Evolutionary conservation across 2,888 invertebrate species (phyloP).

Genomic region (Bhutanitis thaidina): DNA sequence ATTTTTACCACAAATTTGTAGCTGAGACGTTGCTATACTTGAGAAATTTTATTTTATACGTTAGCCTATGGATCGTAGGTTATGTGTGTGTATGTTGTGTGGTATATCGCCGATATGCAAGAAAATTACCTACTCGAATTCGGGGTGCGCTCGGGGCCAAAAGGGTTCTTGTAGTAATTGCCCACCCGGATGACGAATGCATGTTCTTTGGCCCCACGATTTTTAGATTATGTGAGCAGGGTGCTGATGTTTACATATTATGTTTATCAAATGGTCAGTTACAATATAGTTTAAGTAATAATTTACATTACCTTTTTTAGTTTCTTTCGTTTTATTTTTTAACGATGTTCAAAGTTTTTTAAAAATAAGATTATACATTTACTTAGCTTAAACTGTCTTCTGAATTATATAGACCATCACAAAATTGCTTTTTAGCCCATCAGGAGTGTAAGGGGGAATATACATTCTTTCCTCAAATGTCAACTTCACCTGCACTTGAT

Average conservation of each 20-base stretch:
- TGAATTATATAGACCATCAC: too few relatives aligned
- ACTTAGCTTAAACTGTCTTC: too few relatives aligned
- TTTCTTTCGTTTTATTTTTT: too few relatives aligned
- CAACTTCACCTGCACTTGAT: too few relatives aligned
- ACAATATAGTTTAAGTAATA: not conserved
- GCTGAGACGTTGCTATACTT: slow-evolving; percentile 60
- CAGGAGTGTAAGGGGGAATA: too few relatives aligned
- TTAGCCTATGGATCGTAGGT: slow-evolving; percentile 77
- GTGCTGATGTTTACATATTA: slow-evolving; percentile 87
- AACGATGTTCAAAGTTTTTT: not conserved
- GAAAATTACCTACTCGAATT: slow-evolving; percentile 68
- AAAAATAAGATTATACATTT: too few relatives aligned
- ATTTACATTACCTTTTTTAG: too few relatives aligned
- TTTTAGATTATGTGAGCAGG: slow-evolving; percentile 82
- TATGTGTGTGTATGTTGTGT: slow-evolving; percentile 71
- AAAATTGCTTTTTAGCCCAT: too few relatives aligned
- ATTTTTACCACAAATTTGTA: slow-evolving; percentile 55
- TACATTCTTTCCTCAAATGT: too few relatives aligned
- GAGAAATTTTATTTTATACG: slow-evolving; percentile 63
- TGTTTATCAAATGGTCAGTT: slow-evolving; percentile 90
- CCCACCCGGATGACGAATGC: slow-evolving; percentile 99
- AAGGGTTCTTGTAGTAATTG: slow-evolving; percentile 89
- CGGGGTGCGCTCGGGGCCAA: slow-evolving; percentile 72
- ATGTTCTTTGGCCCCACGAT: slow-evolving; percentile 99
- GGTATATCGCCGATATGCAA: slow-evolving; percentile 73